phyloP scores from a whole-genome alignment of 2,113 vertebrate genomes.

The Spilogale gracilis region DNA sequence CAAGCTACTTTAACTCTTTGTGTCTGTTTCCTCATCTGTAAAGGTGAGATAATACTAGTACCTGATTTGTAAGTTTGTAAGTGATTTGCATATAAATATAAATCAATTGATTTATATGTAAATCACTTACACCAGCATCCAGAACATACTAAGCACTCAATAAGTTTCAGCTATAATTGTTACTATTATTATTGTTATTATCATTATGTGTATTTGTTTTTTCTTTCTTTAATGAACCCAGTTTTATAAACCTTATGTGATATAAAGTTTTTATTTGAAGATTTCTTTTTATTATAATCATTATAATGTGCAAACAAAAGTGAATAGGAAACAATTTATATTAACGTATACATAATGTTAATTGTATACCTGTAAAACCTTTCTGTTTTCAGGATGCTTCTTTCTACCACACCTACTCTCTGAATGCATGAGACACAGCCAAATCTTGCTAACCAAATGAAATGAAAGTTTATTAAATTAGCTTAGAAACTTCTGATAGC shows the following conservation, averaged over 20 bases:
- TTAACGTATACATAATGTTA: not conserved
- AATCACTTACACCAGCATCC: not conserved
- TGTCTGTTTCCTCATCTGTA: not conserved
- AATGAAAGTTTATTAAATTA: conserved; percentile 42
- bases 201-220: not conserved
- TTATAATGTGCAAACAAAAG: not conserved
- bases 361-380: not conserved
- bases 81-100: not conserved
- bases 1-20: not conserved
- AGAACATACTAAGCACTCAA: not conserved
- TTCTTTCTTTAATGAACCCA: not conserved
- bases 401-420: not conserved
- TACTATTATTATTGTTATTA: not conserved
- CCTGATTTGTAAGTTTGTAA: not conserved
- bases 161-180: not conserved
- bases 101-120: not conserved
- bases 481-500: not conserved
- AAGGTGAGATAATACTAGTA: not conserved
- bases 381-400: not conserved
- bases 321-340: not conserved
- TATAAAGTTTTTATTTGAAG: not conserved
- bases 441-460: not conserved
- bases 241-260: not conserved
- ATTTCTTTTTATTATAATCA: not conserved
- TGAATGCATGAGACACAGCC: not conserved